A percentile compares a stretch with the other conserved stretches of the same genome.
Evolutionary conservation across 1,140 invertebrate genomes (phyloP).

Genomic region (Pollicipes pollicipes): DNA sequence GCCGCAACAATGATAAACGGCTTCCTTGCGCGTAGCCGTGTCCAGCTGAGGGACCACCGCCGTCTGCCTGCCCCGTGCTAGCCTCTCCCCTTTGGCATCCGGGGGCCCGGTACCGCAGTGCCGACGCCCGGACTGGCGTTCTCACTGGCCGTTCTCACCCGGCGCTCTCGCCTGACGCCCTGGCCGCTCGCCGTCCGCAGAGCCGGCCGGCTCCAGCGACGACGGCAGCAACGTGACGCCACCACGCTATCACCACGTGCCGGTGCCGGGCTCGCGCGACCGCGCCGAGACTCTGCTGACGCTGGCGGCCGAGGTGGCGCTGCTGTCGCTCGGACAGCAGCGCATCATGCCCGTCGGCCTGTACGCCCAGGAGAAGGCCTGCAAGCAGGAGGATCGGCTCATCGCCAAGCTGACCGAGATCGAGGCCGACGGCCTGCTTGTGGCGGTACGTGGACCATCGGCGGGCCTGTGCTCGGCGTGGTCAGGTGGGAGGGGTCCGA

Average conservation of each 20-base stretch:
- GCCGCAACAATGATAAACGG: too few relatives aligned
- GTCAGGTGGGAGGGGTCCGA: too few relatives aligned
- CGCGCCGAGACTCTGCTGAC: constrained; percentile 55
- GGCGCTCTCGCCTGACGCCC: too few relatives aligned
- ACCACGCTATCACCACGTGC: constrained; percentile 51
- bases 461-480: too few relatives aligned
- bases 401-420: constrained; percentile 54
- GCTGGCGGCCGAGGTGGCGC: constrained; percentile 46
- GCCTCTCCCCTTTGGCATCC: too few relatives aligned
- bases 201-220: constrained; percentile 24
- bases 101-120: too few relatives aligned
- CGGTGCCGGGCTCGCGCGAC: constrained; percentile 47
- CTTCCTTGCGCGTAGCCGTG: too few relatives aligned
- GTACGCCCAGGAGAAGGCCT: constrained; percentile 57
- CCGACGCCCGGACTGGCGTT: too few relatives aligned
- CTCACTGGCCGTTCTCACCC: too few relatives aligned
- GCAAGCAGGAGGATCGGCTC: constrained; percentile 55
- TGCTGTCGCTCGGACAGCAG: constrained; percentile 51
- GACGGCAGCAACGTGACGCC: constrained; percentile 29
- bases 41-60: too few relatives aligned
- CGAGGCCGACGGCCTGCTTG: constrained; percentile 47
- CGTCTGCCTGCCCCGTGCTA: too few relatives aligned
- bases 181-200: neutral
- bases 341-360: constrained; percentile 54
- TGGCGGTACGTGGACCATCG: constrained; percentile 29